Percentiles rank a stretch among this genome's conserved stretches.
These are phyloP conservation scores for Phenganax marumi DNA, from an alignment of 92 coral and sea anemone species.

Conservation along the genomic window DNA sequence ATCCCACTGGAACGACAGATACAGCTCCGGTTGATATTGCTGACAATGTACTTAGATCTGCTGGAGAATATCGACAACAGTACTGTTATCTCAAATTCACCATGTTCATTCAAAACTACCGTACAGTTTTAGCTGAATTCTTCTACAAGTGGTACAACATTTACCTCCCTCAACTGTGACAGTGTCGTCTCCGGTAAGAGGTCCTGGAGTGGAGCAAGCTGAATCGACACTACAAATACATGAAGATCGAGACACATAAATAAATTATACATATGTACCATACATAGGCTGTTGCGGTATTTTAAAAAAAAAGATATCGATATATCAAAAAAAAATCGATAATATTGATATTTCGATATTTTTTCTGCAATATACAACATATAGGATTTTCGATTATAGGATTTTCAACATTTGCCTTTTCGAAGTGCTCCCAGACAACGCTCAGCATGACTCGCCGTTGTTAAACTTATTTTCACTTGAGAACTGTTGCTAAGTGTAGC, in stretches of 20 bases:
- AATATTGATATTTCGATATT: no score
- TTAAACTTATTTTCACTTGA: no score
- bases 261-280: neutral
- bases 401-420: no score
- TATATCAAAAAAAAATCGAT: no score
- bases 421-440: no score
- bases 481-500: no score
- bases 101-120: neutral
- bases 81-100: neutral
- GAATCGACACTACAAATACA: slow-evolving; percentile 85
- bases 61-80: neutral
- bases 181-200: slow-evolving; percentile 69
- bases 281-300: neutral
- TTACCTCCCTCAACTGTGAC: slow-evolving; percentile 86
- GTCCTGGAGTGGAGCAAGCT: slow-evolving; percentile 80
- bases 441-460: no score
- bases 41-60: slow-evolving; percentile 53
- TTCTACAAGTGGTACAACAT: neutral
- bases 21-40: slow-evolving; percentile 53
- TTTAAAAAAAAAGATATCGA: no score
- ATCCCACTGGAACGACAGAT: slow-evolving; percentile 56
- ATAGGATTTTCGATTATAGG: no score
- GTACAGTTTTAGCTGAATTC: no score
- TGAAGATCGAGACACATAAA: neutral
- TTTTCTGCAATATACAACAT: no score